Conservation (phyloP, 2,113 vertebrate genomes). For the Ondatra zibethicus region DNA sequence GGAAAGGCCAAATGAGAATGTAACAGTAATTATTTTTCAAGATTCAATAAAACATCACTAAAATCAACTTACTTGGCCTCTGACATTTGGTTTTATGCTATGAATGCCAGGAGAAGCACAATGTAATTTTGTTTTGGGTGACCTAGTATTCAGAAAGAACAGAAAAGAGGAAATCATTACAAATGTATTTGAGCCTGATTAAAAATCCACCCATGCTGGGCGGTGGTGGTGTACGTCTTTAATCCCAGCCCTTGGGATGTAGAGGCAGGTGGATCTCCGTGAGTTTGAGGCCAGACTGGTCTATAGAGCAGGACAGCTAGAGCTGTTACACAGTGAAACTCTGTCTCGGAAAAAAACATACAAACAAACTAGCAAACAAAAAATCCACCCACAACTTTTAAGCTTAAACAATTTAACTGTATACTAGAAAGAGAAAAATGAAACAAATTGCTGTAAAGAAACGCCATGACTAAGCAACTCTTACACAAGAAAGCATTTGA, state of each 20-base stretch:
- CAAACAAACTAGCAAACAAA: too few species aligned
- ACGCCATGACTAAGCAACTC: background rate
- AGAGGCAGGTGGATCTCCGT: too few species aligned
- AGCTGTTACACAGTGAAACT: too few species aligned
- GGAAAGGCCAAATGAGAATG: constrained; percentile 17
- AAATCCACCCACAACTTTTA: background rate
- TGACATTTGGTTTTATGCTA: constrained; percentile 7
- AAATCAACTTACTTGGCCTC: constrained; percentile 67
- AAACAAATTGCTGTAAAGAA: background rate
- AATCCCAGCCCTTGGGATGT: too few species aligned
- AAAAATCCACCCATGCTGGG: background rate
- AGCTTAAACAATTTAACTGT: background rate
- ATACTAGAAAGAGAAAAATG: background rate
- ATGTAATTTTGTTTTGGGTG: constrained; percentile 15
- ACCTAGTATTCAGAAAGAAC: constrained; percentile 50
- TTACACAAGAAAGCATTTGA: background rate
- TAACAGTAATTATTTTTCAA: background rate
- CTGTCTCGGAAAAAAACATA: too few species aligned
- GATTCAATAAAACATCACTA: constrained; percentile 29
- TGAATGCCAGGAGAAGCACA: constrained; percentile 54
- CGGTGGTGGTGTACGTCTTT: too few species aligned
- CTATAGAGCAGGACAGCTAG: too few species aligned
- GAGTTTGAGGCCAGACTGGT: too few species aligned
- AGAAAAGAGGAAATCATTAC: constrained; percentile 16
- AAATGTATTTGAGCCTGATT: background rate